Base-by-base conservation (phyloP, 2,797 vertebrate genomes). In the Premnoplex brunnescens region DNA sequence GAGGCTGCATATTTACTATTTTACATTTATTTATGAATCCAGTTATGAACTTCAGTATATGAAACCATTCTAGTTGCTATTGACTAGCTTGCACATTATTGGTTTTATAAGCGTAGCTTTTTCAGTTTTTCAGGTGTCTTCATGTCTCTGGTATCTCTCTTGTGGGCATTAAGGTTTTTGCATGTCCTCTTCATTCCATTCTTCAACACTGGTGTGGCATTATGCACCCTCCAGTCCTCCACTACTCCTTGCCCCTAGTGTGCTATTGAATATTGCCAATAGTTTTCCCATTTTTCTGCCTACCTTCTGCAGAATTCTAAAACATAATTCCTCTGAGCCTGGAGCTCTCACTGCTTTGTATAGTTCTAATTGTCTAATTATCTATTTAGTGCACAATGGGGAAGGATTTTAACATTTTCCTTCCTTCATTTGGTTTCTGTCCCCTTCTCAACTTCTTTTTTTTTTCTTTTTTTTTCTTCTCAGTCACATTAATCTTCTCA, bases 321-420 rank as follows among this genome's bases (percentile, higher is more conserved):
- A 88, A 59, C 3, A 6, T 80, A 82, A 71, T 76, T 94, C 69
- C 48, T 28, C 30, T 58, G 67, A 85, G 59, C 24, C 43, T 59
- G 36, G 44, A 83, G 51, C 48, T 91, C 77, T 81, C 74, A 20
- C 14, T 73, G 51, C 66, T 94, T 80, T 89, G 41, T 55, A 68
- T 59, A 36, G 19, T 79, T 88, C 18, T 95, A 89, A 88, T 92
- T 83, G 71, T 62, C 41, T 95, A 83, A 94, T 92, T 94, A 74
- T 67, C 56, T 71, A 18, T 64, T 87, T 73, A 46, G 34, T 48
- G 72, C 67, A 76, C 55, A 73, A 44, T 41, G 21, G 71, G 63
- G 64, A 86, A 88, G 27, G 64, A 46, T 91, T 91, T 84, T 89
- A 88, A 80, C 36, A 37, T 72, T 95, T 95, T 81, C 9, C 15